Conservation (phyloP, 30 jellyfish, hydroid and myxozoan genomes). For the Aurelia aurita region DNA sequence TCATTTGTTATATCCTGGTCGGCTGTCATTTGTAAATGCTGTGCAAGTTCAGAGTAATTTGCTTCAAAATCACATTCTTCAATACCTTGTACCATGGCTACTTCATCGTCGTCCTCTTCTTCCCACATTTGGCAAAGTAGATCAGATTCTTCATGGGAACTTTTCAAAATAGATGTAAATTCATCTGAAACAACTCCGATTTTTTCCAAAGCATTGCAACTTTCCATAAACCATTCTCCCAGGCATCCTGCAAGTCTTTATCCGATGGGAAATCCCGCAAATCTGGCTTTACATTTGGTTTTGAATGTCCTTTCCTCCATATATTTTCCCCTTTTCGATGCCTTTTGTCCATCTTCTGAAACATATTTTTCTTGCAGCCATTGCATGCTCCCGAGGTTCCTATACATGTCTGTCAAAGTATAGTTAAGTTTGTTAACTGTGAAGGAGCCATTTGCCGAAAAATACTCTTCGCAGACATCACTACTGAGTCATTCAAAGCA, state of each 20-base stretch:
- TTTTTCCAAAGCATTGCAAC: too few species aligned
- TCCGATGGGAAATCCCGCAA: too few species aligned
- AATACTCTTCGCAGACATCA: constrained; percentile 5
- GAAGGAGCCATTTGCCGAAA: constrained; percentile 12
- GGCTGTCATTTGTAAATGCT: background rate
- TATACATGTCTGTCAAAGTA: constrained; percentile 13
- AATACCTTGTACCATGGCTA: background rate
- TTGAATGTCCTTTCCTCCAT: background rate
- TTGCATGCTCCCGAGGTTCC: background rate
- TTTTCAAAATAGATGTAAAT: too few species aligned
- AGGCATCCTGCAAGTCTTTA: too few species aligned
- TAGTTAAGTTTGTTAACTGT: too few species aligned
- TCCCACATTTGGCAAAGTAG: background rate
- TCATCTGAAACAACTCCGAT: too few species aligned
- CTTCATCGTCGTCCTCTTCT: background rate
- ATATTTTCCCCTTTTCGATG: too few species aligned
- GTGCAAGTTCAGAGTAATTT: constrained; percentile 1
- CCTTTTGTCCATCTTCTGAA: constrained; percentile 4
- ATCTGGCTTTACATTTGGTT: background rate
- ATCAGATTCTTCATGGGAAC: too few species aligned
- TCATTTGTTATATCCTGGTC: constrained; percentile 1
- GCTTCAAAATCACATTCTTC: background rate
- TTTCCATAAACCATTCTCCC: too few species aligned
- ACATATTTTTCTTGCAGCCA: background rate
- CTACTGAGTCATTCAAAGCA: constrained; percentile 14